phyloP scores from a whole-genome alignment of 1,140 invertebrate genomes.

The Leptoteleia sp. region DNA sequence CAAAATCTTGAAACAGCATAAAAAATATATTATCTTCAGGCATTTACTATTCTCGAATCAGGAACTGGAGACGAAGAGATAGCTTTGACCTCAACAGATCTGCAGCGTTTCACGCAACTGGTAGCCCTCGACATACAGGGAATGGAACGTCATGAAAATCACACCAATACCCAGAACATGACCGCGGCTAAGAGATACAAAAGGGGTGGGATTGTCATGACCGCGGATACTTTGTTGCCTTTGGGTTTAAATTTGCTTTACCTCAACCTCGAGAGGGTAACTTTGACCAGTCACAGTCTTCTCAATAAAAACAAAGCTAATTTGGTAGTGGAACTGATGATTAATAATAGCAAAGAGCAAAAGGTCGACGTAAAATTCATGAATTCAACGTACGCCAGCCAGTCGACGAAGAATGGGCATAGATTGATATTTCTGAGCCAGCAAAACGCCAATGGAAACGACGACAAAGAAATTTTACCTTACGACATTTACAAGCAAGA shows the following conservation, averaged over 20 bases:
- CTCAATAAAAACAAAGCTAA: conserved; percentile 72
- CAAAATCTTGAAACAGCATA: not conserved
- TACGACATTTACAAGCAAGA: conserved; percentile 84
- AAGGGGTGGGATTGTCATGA: conserved; percentile 70
- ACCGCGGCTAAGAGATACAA: not conserved
- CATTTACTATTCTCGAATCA: conserved; percentile 81
- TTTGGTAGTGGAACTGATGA: conserved; percentile 73
- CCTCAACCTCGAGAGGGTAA: conserved; percentile 75
- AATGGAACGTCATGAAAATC: conserved; percentile 68
- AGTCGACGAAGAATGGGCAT: conserved; percentile 66
- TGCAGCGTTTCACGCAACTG: conserved; percentile 82
- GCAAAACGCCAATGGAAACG: conserved; percentile 70
- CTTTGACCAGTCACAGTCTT: conserved; percentile 69
- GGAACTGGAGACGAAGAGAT: conserved; percentile 75
- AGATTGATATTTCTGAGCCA: conserved; percentile 76
- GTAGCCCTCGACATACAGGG: conserved; percentile 84
- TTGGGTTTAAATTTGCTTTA: conserved; percentile 73
- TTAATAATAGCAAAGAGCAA: conserved; percentile 71
- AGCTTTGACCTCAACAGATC: conserved; percentile 79
- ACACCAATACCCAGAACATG: conserved; percentile 2
- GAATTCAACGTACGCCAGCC: conserved; percentile 32
- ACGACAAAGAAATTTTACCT: conserved; percentile 83
- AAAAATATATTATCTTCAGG: conserved; percentile 70
- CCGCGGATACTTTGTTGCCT: conserved; percentile 72
- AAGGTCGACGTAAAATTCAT: conserved; percentile 41